A percentile compares a stretch with the other conserved stretches of the same genome.
Evolutionary conservation across 1,140 invertebrate species (phyloP).

Genomic region (Caerostris darwini): DNA sequence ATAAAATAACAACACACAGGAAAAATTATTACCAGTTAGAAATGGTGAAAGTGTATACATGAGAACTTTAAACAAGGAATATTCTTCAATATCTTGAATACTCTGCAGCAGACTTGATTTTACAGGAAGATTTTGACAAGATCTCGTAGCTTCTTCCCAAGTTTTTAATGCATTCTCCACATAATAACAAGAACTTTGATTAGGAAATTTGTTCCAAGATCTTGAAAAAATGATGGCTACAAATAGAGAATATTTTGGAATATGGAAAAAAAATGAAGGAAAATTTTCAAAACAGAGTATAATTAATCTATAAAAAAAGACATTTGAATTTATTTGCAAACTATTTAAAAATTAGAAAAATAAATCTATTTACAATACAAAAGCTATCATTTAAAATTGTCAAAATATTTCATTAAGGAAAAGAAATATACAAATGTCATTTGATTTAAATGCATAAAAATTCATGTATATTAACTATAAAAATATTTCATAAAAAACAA

Average conservation of each 20-base stretch:
- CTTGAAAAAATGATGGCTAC: not conserved
- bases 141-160: not conserved
- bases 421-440: not conserved
- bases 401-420: not conserved
- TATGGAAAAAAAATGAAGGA: not conserved
- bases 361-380: not conserved
- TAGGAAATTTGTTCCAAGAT: slow-evolving; percentile 1
- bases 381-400: not conserved
- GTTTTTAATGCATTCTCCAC: not conserved
- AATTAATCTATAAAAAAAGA: not conserved
- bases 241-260: not conserved
- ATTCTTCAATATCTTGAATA: not conserved
- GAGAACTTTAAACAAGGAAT: not conserved
- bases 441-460: too few relatives aligned
- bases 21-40: not conserved
- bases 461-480: too few relatives aligned
- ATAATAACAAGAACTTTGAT: slow-evolving; percentile 36
- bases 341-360: not conserved
- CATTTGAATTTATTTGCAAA: not conserved
- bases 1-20: not conserved
- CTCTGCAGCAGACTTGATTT: slow-evolving; percentile 8
- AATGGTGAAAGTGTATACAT: not conserved
- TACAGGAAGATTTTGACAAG: not conserved
- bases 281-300: not conserved
- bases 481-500: too few relatives aligned